Conservation (phyloP, 2,797 vertebrate genomes). For the Astyanax mexicanus region DNA sequence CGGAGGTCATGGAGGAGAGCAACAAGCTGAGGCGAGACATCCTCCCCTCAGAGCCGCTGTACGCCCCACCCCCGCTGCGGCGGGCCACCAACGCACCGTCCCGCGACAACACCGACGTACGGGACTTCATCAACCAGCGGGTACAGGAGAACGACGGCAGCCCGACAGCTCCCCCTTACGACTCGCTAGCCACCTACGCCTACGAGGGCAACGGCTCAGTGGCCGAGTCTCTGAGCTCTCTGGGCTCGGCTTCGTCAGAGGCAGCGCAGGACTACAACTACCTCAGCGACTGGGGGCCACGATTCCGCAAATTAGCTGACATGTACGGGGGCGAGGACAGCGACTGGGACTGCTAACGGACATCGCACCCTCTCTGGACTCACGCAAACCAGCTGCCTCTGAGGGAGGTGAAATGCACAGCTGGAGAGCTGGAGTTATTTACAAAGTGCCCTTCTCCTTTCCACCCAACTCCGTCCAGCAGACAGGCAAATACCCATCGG, state of each 20-base stretch:
- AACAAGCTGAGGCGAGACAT: conserved; percentile 90
- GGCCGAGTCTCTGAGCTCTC: conserved; percentile 91
- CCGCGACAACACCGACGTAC: conserved; percentile 87
- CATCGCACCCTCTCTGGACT: background rate
- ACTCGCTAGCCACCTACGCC: conserved; percentile 96
- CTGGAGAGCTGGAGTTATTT: conserved; percentile 50
- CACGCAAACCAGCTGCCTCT: background rate
- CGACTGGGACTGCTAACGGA: conserved; percentile 87
- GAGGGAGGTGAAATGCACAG: conserved; percentile 18
- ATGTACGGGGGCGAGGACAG: conserved; percentile 90
- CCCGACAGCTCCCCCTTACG: conserved; percentile 91
- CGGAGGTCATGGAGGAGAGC: conserved; percentile 82
- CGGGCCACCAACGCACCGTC: conserved; percentile 74
- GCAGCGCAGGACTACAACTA: conserved; percentile 94
- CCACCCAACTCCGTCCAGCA: conserved; percentile 33
- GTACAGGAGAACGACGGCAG: conserved; percentile 90
- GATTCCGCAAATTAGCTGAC: conserved; percentile 93
- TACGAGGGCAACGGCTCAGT: conserved; percentile 93
- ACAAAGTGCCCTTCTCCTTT: conserved; percentile 60
- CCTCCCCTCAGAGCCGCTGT: conserved; percentile 85
- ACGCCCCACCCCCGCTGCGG: conserved; percentile 60
- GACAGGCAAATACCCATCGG: conserved; percentile 25
- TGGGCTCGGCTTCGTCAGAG: conserved; percentile 87
- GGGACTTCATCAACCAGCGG: conserved; percentile 93
- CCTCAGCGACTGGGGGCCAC: conserved; percentile 94